Percentiles rank a stretch among this genome's conserved stretches.
phyloP scores from a whole-genome alignment of 2,888 invertebrate genomes.

The Cryptocephalus moraei region DNA sequence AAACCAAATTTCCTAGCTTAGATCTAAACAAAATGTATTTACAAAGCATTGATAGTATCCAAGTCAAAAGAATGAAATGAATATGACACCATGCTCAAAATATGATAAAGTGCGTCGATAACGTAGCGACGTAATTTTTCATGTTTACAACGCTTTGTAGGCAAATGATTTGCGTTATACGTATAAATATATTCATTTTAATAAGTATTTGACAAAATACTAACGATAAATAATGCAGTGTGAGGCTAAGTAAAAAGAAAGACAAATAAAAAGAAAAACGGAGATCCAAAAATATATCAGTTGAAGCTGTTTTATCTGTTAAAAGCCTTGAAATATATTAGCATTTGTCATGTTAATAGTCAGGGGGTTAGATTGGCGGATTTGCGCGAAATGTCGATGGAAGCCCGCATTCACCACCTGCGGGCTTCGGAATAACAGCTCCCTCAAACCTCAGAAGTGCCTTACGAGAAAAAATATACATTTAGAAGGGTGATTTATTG shows the following conservation, averaged over 20 bases:
- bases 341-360: slow-evolving; percentile 42
- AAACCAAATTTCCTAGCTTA: too few relatives aligned
- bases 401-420: neutral
- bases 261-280: slow-evolving; percentile 23
- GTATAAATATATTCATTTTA: too few relatives aligned
- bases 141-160: too few relatives aligned
- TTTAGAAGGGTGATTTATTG: neutral
- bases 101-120: too few relatives aligned
- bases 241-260: slow-evolving; percentile 18
- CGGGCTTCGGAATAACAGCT: neutral
- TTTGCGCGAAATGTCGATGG: slow-evolving; percentile 27
- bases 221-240: slow-evolving; percentile 19
- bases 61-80: too few relatives aligned
- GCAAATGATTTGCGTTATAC: too few relatives aligned
- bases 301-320: slow-evolving; percentile 35
- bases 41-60: too few relatives aligned
- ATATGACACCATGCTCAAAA: too few relatives aligned
- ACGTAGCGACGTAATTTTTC: too few relatives aligned
- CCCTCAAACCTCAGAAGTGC: too few relatives aligned
- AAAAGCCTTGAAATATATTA: slow-evolving; percentile 40
- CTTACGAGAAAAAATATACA: too few relatives aligned
- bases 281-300: slow-evolving; percentile 33
- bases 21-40: too few relatives aligned
- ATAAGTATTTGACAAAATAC: neutral
- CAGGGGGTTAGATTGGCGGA: slow-evolving; percentile 36